Evolutionary conservation across 1,140 invertebrate genomes (phyloP), one percentile per base, ranked within the genome.

Genomic region (Coelopa frigida): DNA sequence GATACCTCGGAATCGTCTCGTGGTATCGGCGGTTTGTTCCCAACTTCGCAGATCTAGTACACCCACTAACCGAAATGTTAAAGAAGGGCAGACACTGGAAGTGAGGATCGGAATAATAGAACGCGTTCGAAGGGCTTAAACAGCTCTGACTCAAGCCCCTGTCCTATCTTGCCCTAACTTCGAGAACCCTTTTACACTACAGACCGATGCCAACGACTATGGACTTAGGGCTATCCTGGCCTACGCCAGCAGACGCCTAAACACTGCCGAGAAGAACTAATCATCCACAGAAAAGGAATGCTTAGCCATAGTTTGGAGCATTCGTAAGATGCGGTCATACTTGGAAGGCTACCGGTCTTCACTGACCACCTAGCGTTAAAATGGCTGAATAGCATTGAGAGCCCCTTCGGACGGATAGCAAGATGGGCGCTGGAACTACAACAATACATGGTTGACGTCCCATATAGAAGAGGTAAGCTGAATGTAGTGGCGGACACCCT

Each of bases 11-110:
- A 2, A 27, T 52, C 8, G 37, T 32, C 1, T 49, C 43, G 2
- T 52, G 51, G 51, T 52, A 52, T 20, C 20, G 51, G 2, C 43
- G 51, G 5, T 49, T 52, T n/a, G 35, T 49, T 2, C 36, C 29
- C 2, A 37, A 52, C 15, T 46, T 52, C 24, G 21, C 47, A 5
- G 31, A 4, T 8, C n/a, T 52, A 5, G 50, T 42, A 6, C 26
- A 32, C 2, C 50, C 50, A 3, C 32, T 49, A 22, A 39, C 42
- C 2, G 4, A 15, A 2, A 15, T 49, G 10, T 37, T 49, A 0
- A 45, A 36, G 26, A 46, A 39, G 4, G 21, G 29, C 4, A n/a
- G n/a, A n/a, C n/a, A n/a, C n/a, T n/a, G n/a, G n/a, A n/a, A n/a
- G n/a, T n/a, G n/a, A n/a, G n/a, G n/a, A n/a, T n/a, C n/a, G n/a